These are phyloP conservation scores for Zosterops japonicus DNA, from an alignment of 2,113 vertebrate genomes.

Conservation along the genomic window DNA sequence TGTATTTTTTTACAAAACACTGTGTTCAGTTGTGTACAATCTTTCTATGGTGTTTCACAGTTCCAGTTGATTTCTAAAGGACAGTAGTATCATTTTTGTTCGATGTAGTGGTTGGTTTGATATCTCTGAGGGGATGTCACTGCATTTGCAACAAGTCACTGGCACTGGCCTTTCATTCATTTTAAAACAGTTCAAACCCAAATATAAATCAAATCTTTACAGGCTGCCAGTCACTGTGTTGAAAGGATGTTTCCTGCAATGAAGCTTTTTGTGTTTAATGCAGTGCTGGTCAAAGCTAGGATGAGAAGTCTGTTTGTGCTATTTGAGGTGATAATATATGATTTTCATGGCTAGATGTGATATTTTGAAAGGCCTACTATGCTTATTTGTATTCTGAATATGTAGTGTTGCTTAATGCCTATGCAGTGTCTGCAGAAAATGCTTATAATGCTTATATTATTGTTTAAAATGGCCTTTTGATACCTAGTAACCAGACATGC, in stretches of 20 bases:
- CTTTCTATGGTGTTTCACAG: background rate
- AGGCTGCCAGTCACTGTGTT: conserved; percentile 7
- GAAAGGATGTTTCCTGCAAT: background rate
- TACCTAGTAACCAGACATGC: conserved; percentile 6
- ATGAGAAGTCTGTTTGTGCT: background rate
- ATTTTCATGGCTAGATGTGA: conserved; percentile 6
- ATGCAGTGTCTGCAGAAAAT: conserved; percentile 40
- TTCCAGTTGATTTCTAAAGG: background rate
- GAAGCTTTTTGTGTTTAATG: background rate
- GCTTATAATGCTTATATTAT: conserved; percentile 10
- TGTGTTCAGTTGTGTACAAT: background rate
- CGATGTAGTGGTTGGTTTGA: background rate
- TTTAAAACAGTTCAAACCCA: conserved; percentile 43
- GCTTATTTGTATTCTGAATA: conserved; percentile 20
- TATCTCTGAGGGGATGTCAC: background rate
- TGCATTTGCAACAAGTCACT: background rate
- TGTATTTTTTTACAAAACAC: background rate
- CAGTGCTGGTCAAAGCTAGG: background rate
- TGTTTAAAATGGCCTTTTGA: conserved; percentile 63
- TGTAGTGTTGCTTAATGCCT: background rate
- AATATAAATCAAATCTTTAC: conserved; percentile 6
- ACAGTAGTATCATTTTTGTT: background rate
- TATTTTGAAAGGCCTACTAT: conserved; percentile 7
- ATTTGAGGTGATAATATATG: background rate
- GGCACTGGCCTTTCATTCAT: background rate